phyloP scores from a whole-genome alignment of 2,888 invertebrate genomes.

The Eucera pruinosa region DNA sequence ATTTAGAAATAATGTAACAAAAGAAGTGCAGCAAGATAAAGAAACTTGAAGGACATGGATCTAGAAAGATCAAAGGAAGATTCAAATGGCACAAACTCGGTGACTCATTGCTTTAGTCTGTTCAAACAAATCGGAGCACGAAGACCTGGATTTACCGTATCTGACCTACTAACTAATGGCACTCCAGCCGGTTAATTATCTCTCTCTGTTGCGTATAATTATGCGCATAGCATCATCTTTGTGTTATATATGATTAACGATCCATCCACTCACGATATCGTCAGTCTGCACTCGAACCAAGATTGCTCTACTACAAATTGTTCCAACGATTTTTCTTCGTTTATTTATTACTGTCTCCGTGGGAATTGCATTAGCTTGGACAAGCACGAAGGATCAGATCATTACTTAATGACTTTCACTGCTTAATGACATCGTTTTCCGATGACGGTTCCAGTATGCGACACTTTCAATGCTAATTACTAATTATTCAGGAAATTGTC shows the following conservation, averaged over 20 bases:
- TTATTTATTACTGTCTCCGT: neutral
- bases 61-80: neutral
- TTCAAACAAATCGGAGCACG: constrained; percentile 22
- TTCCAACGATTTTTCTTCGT: neutral
- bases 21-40: no score
- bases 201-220: neutral
- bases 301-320: constrained; percentile 12
- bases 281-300: neutral
- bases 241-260: constrained; percentile 14
- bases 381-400: constrained; percentile 7
- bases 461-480: constrained; percentile 48
- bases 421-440: constrained; percentile 10
- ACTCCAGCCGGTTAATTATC: neutral
- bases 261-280: neutral
- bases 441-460: neutral
- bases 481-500: constrained; percentile 51
- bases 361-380: neutral
- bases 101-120: neutral
- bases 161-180: constrained; percentile 18
- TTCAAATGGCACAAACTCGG: neutral
- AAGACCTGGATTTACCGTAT: constrained; percentile 20
- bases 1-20: no score
- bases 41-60: no score
- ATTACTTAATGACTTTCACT: constrained; percentile 9
- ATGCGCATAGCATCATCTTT: neutral